phyloP scores from a whole-genome alignment of 2,113 vertebrate genomes.

The Peromyscus leucopus region DNA sequence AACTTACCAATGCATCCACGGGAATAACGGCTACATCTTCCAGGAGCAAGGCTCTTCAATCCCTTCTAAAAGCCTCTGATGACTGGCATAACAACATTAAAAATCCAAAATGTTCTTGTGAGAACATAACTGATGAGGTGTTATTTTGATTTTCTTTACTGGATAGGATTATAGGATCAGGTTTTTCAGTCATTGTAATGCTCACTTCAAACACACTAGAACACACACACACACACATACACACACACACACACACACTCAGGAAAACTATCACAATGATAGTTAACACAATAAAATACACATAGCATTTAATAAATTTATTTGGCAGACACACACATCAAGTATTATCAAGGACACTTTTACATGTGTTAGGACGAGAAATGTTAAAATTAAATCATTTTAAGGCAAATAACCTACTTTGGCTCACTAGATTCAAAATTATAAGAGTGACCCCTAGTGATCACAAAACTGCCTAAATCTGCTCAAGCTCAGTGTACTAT shows the following conservation, averaged over 20 bases:
- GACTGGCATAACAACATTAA: background rate
- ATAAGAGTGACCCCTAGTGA: conserved; percentile 88
- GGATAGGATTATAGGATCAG: background rate
- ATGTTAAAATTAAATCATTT: conserved; percentile 69
- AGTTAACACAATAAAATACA: conserved; percentile 35
- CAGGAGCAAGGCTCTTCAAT: background rate
- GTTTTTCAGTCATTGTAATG: background rate
- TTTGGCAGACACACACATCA: background rate
- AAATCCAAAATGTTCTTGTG: conserved; percentile 21
- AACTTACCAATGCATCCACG: background rate
- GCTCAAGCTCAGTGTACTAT: background rate
- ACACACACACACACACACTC: background rate
- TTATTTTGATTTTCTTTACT: conserved; percentile 45
- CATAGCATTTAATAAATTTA: conserved; percentile 44
- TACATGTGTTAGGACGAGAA: background rate
- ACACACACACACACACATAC: background rate
- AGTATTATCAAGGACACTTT: conserved; percentile 1
- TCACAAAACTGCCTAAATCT: conserved; percentile 70
- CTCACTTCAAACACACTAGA: background rate
- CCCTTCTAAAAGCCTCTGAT: background rate
- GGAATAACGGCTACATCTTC: background rate
- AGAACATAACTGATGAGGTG: conserved; percentile 22
- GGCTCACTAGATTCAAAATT: conserved; percentile 80
- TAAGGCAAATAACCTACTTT: conserved; percentile 33
- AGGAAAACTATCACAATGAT: background rate